Conservation (phyloP, 2,888 invertebrate species). For the Drosophila neotestacea region DNA sequence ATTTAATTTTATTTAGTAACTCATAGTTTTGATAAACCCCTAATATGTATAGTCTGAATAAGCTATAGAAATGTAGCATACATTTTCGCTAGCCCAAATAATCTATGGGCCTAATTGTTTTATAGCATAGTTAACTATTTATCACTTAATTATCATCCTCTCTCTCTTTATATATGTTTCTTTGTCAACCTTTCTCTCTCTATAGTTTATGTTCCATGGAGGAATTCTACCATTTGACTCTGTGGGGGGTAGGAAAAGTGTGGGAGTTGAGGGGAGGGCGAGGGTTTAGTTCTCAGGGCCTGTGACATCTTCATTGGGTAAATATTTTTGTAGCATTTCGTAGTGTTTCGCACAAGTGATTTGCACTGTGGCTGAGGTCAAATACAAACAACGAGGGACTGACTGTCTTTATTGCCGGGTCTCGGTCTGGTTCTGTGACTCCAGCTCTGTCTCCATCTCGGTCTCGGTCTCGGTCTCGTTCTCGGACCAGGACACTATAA, state of each 20-base stretch:
- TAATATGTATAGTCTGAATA: background rate
- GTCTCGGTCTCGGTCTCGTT: background rate
- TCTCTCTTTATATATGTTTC: background rate
- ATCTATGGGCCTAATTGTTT: slow-evolving; percentile 29
- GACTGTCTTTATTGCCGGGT: slow-evolving; percentile 54
- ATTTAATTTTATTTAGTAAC: no score
- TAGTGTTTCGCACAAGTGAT: slow-evolving; percentile 75
- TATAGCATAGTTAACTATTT: slow-evolving; percentile 14
- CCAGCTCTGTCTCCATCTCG: background rate
- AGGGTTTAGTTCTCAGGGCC: slow-evolving; percentile 14
- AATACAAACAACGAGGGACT: slow-evolving; percentile 60
- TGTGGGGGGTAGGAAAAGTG: background rate
- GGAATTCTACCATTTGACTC: slow-evolving; percentile 18
- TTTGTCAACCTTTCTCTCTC: background rate
- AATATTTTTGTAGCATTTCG: slow-evolving; percentile 82
- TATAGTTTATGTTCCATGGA: slow-evolving; percentile 1
- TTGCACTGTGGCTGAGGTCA: slow-evolving; percentile 70
- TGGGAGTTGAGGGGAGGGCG: no score
- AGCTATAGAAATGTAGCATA: slow-evolving; percentile 21
- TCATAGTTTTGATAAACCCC: no score
- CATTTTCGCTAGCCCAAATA: slow-evolving; percentile 2
- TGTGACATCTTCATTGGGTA: slow-evolving; percentile 74
- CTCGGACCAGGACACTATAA: slow-evolving; percentile 61
- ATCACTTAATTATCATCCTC: slow-evolving; percentile 45
- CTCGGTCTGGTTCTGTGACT: background rate